Evolutionary conservation across 1,140 invertebrate species (phyloP).

Genomic region (Meteorus sp.): DNA sequence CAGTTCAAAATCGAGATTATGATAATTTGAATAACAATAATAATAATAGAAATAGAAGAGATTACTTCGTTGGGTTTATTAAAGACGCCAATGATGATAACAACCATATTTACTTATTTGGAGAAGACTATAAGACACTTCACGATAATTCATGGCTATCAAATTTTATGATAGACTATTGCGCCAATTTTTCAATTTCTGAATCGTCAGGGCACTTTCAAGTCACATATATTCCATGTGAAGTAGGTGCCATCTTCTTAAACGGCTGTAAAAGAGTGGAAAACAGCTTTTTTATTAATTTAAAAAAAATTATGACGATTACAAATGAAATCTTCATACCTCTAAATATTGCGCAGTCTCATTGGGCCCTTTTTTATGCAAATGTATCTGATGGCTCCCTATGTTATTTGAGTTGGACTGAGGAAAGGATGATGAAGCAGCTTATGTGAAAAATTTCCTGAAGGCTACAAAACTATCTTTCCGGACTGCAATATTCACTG

Average conservation of each 20-base stretch:
- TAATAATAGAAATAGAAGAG: too few relatives aligned
- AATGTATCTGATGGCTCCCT: neutral
- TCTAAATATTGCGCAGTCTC: neutral
- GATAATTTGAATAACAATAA: neutral
- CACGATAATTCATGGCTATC: neutral
- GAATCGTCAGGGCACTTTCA: neutral
- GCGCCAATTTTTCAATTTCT: neutral
- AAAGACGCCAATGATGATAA: neutral
- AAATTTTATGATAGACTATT: neutral
- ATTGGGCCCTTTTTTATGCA: neutral
- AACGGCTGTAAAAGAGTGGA: neutral
- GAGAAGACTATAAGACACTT: neutral
- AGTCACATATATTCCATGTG: neutral
- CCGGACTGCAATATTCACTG: neutral
- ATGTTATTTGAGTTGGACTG: neutral
- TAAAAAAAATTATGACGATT: neutral
- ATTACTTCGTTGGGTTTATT: neutral
- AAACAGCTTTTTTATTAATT: neutral
- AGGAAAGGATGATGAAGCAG: neutral
- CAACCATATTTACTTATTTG: neutral
- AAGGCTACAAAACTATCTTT: neutral
- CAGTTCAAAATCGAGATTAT: neutral
- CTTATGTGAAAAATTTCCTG: neutral
- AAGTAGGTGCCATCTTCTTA: neutral
- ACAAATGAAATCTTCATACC: neutral